Conservation (phyloP, 2,797 vertebrate species). For the Channallabes apus region DNA sequence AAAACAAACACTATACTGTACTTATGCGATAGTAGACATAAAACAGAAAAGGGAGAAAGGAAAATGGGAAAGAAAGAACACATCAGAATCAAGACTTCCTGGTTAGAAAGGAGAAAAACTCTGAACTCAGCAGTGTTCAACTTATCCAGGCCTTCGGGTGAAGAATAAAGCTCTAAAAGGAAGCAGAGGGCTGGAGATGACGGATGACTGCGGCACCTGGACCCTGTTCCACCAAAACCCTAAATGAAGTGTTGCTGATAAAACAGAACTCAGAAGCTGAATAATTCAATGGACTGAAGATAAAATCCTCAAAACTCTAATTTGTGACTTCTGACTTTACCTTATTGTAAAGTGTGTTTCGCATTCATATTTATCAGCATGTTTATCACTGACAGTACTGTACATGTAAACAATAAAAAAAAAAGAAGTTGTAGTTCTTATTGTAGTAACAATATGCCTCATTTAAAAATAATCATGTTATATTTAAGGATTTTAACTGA, state of each 20-base stretch:
- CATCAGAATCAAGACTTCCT: neutral
- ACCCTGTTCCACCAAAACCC: slow-evolving; percentile 16
- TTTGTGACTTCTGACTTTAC: neutral
- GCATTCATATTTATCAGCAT: neutral
- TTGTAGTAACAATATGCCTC: neutral
- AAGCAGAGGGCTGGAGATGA: slow-evolving; percentile 31
- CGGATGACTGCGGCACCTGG: slow-evolving; percentile 40
- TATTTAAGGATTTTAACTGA: neutral
- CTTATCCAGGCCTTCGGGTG: slow-evolving; percentile 30
- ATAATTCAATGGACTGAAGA: neutral
- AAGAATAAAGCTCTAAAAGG: slow-evolving; percentile 23
- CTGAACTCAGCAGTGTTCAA: slow-evolving; percentile 9
- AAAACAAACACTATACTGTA: neutral
- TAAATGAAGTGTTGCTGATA: slow-evolving; percentile 1
- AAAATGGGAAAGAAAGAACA: neutral
- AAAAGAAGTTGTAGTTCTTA: no score
- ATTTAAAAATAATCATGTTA: neutral
- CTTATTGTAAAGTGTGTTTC: neutral
- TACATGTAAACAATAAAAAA: neutral
- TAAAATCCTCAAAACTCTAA: neutral
- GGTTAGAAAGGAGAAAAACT: slow-evolving; percentile 3
- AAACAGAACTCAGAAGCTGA: slow-evolving; percentile 21
- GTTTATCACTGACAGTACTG: neutral
- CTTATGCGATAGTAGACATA: neutral
- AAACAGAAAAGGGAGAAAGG: neutral